Evolutionary conservation across 2,113 vertebrate genomes (phyloP), one percentile per base, ranked within the genome.

Genomic region (Perca flavescens): DNA sequence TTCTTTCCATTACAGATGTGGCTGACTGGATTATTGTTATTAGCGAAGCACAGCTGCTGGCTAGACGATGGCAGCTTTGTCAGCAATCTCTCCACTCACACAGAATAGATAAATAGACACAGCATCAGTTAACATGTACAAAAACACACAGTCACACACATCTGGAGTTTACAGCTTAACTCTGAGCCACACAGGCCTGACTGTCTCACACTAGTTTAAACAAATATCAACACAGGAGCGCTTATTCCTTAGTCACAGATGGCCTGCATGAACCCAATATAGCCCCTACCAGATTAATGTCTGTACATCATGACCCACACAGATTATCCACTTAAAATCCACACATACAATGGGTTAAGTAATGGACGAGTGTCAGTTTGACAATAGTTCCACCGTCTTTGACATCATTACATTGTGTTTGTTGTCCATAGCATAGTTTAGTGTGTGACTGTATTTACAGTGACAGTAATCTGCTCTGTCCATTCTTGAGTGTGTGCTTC

Each of bases 1-100:
- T 61, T 74, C 75, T 74, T 67, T 31, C 67, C 46, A 53, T 74
- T 66, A 57, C 65, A 78, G 63, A 84, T 75, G 57, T 83, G 74
- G 22, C 62, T 87, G 72, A 46, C 71, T 60, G 66, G 77, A 84
- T 79, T 87, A 80, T 85, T 89, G 43, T 87, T 82, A 58, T 78
- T 87, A 70, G 36, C 46, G 21, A 10, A 57, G 60, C 82, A 80
- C 81, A 81, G 85, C 85, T 90, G 84, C 68, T 54, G 86, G 50
- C 57, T 69, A 74, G 70, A 87, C 36, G 14, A 60, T 22, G 69
- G 58, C 54, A 52, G 74, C 71, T 76, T 79, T 77, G 69, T 89
- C 89, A 88, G 85, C 70, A 85, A 64, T 79, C 77, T 77, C 79
- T 73, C 61, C 47, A 36, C 83, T 89, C 34, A 13, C 73, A 78